Conservation (phyloP, 53 echinoderm and acorn worm species). For the Pentamera pediparva region DNA sequence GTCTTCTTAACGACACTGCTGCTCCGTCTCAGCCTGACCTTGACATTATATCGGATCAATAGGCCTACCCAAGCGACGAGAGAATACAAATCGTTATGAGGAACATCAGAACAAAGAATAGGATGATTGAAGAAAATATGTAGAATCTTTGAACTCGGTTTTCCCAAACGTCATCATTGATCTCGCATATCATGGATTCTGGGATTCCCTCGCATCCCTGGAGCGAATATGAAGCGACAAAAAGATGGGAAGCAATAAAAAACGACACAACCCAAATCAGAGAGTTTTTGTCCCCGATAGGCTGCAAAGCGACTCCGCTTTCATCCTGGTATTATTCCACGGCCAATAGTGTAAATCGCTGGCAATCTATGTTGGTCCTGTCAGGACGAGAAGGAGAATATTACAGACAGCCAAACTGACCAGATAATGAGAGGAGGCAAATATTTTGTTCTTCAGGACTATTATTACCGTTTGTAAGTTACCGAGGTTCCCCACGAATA, state of each 20-base stretch:
- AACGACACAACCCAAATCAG: no score
- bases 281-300: constrained; percentile 57
- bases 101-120: no score
- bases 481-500: constrained; percentile 59
- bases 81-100: no score
- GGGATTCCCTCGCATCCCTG: constrained; percentile 35
- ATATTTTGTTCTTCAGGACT: constrained; percentile 54
- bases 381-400: constrained; percentile 58
- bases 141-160: constrained; percentile 46
- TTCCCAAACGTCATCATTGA: no score
- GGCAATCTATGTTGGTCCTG: no score
- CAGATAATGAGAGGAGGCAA: constrained; percentile 75
- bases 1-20: not conserved
- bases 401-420: no score
- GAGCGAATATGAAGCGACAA: constrained; percentile 41
- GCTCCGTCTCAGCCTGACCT: constrained; percentile 22
- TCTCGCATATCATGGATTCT: constrained; percentile 59
- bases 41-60: no score
- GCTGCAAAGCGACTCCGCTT: constrained; percentile 39
- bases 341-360: no score
- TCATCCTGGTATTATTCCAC: constrained; percentile 63
- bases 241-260: constrained; percentile 56
- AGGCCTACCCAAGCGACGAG: constrained; percentile 74
- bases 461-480: constrained; percentile 78
- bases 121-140: constrained; percentile 57